Evolutionary conservation across 1,140 invertebrate genomes (phyloP), one percentile per base, ranked within the genome.

Genomic region (Ganaspis sp.): DNA sequence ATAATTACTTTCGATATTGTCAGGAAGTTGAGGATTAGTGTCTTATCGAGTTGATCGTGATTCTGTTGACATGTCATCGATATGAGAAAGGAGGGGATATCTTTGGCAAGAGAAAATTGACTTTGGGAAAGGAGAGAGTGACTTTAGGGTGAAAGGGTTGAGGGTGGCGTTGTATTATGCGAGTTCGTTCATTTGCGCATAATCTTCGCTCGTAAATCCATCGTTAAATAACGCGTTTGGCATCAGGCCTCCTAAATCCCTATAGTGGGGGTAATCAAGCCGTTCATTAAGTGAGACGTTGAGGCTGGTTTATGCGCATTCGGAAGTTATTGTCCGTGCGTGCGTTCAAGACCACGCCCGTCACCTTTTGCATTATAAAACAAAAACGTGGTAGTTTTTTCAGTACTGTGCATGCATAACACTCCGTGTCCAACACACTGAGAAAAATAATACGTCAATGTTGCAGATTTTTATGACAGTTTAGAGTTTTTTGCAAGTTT

Each of bases 201-300:
- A 84, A 86, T 86, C 84, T 84, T 85, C 69, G 79, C 77, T 86
- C 84, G 75, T 86, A 86, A 86, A 86, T 86, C 80, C 80, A 86
- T 86, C 83, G 85, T 79, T 84, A 85, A 84, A 85, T 83, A 86
- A 84, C 80, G 82, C 79, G 82, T 86, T 85, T 78, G 81, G 80
- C 79, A 78, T 81, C 78, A 80, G 78, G 72, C 69, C 69, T 42
- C 72, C 72, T 76, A 80, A 73, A 75, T 80, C 58, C 74, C 72
- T 64, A 70, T 42, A 76, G 81, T 82, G 74, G 82, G 83, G 78
- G 77, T 85, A 84, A 87, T 87, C 84, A 85, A 84, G 84, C 81
- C 81, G 82, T 83, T 85, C 84, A 87, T 87, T 85, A 84, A 87
- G 83, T 87, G 73, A 87, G 85, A 87, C 84, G 82, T 87, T 87